Evolutionary conservation across 2,113 vertebrate species (phyloP).

Genomic region (Dinomys branickii): DNA sequence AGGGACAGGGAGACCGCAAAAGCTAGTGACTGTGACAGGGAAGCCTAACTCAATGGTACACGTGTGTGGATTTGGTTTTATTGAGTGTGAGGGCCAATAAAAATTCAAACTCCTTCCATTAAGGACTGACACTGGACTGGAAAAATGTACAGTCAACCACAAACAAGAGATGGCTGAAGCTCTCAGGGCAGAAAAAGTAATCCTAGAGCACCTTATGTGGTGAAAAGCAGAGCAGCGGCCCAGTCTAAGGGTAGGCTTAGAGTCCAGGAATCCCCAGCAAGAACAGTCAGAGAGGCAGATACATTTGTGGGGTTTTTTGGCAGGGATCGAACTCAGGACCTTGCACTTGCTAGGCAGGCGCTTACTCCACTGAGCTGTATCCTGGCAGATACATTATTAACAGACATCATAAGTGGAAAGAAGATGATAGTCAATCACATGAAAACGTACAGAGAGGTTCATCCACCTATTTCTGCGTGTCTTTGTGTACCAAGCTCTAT

Average conservation of each 20-base stretch:
- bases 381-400: neutral
- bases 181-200: neutral
- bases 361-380: too few species aligned
- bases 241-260: neutral
- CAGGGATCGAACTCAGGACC: too few species aligned
- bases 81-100: neutral
- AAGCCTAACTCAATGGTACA: neutral
- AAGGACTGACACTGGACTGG: neutral
- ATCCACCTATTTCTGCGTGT: neutral
- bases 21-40: neutral
- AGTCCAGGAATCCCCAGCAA: neutral
- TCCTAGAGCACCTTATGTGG: neutral
- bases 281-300: neutral
- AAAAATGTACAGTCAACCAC: neutral
- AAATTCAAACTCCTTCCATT: neutral
- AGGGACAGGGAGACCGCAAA: neutral
- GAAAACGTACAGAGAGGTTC: neutral
- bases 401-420: neutral
- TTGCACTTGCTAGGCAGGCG: too few species aligned
- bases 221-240: neutral
- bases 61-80: neutral
- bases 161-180: neutral
- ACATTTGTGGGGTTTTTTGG: too few species aligned
- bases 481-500: neutral
- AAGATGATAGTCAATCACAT: too few species aligned